Percentiles rank a stretch among this genome's conserved stretches.
These are phyloP conservation scores for Ibycter americanus DNA, from an alignment of 2,797 vertebrate genomes.

Conservation along the genomic window DNA sequence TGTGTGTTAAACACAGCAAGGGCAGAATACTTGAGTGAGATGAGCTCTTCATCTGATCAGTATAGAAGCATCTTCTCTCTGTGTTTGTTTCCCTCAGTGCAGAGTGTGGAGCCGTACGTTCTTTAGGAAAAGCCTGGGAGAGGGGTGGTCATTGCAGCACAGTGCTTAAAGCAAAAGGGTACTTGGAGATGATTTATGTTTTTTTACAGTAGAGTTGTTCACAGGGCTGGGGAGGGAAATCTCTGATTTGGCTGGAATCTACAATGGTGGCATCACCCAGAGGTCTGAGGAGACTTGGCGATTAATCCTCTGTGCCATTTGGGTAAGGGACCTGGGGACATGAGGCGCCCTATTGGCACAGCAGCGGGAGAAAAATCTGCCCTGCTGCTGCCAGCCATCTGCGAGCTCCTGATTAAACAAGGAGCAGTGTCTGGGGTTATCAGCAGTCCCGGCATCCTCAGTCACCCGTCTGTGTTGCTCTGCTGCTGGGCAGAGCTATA, in stretches of 20 bases:
- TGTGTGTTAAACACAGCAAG: not conserved
- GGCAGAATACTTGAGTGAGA: not conserved
- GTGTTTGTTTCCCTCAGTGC: not conserved
- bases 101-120: fast-evolving
- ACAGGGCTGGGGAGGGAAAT: not conserved
- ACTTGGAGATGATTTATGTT: not conserved
- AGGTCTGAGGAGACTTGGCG: no score
- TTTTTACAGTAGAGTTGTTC: not conserved
- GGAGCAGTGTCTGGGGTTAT: not conserved
- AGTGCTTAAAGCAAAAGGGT: not conserved
- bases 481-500: not conserved
- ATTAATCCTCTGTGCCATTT: not conserved
- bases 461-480: not conserved
- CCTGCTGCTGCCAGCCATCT: not conserved
- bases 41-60: not conserved
- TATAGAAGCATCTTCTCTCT: not conserved
- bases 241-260: not conserved
- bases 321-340: not conserved
- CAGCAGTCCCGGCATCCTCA: not conserved
- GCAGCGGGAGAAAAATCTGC: not conserved
- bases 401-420: not conserved
- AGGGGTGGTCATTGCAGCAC: not conserved
- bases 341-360: not conserved
- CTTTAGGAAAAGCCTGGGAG: not conserved
- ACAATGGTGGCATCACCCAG: not conserved